Evolutionary conservation across 2,113 vertebrate species (phyloP), one percentile per base, ranked within the genome.

Genomic region (Pangasianodon hypophthalmus): DNA sequence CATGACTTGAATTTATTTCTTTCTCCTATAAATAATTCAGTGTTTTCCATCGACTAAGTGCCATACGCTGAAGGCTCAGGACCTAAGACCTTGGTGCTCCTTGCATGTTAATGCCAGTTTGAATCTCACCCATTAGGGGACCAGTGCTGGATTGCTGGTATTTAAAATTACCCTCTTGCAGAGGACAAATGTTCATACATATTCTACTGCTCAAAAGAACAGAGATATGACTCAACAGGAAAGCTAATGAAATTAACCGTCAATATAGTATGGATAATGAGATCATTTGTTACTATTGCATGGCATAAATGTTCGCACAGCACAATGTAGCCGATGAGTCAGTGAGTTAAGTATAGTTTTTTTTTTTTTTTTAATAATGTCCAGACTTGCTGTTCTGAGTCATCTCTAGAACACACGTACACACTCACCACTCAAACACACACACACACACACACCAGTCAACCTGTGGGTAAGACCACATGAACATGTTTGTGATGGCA

Each of bases 1-100:
- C 94, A 94, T 94, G 94, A 92, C 94, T 92, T 91, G 94, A 96
- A 95, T 96, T 95, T 95, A 93, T 95, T 96, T 96, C 93, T 94
- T 93, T 93, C 58, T 91, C 91, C 93, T 90, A 96, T 96, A 96
- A 95, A 96, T 96, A 94, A 96, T 96, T 96, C 95, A 96, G 94
- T 93, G 94, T 96, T 95, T 95, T 95, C 93, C 95, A 96, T 96
- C 92, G 95, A 96, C 94, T 96, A 96, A 95, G 95, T 96, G 95
- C 95, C 95, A 95, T 96, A 95, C 93, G 93, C 95, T 95, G 95
- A 96, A 95, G 93, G 94, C 94, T 93, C 92, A 90, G 71, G 92
- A 94, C 95, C 93, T 84, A 86, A 93, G 95, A 94, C 95, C 95
- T 94, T 93, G 94, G 91, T 93, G 92, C 93, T 93, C 93, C 92